Conservation (phyloP, 2,113 vertebrate species). For the Chaetodon trifascialis region DNA sequence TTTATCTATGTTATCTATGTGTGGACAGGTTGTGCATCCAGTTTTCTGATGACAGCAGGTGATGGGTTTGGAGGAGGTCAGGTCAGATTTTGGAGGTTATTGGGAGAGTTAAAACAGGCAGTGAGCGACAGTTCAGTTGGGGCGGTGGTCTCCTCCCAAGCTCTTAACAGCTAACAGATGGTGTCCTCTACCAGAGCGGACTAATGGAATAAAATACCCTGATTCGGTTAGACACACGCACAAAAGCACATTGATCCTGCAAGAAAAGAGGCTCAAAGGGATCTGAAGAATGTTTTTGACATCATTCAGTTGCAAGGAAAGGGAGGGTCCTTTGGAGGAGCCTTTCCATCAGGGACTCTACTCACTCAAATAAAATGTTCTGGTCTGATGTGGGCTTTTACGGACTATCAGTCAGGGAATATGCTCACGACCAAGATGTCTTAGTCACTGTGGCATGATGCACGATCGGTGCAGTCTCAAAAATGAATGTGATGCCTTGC, state of each 20-base stretch:
- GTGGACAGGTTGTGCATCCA: conserved; percentile 49
- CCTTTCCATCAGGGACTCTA: conserved; percentile 43
- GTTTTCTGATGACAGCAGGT: conserved; percentile 59
- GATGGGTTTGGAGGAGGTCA: conserved; percentile 60
- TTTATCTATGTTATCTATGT: conserved; percentile 31
- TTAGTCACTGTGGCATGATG: conserved; percentile 33
- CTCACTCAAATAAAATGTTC: conserved; percentile 65
- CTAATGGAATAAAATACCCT: conserved; percentile 59
- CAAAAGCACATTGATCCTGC: conserved; percentile 55
- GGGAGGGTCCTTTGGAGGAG: conserved; percentile 35
- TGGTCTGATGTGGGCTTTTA: conserved; percentile 47
- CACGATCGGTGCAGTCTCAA: conserved; percentile 14
- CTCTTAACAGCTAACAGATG: conserved; percentile 78
- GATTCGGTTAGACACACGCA: conserved; percentile 58
- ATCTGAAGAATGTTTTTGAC: conserved; percentile 55
- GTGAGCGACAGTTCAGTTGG: conserved; percentile 48
- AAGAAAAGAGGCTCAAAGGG: conserved; percentile 51
- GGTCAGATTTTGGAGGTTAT: conserved; percentile 64
- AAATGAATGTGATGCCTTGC: conserved; percentile 34
- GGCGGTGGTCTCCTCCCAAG: conserved; percentile 63
- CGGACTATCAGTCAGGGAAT: conserved; percentile 12
- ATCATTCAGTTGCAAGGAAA: conserved; percentile 45
- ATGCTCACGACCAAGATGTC: conserved; percentile 1
- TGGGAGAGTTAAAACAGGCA: conserved; percentile 66
- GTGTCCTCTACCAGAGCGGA: conserved; percentile 59